Evolutionary conservation across 2,797 vertebrate genomes (phyloP), one percentile per base, ranked within the genome.

Genomic region (Limnodromus scolopaceus): DNA sequence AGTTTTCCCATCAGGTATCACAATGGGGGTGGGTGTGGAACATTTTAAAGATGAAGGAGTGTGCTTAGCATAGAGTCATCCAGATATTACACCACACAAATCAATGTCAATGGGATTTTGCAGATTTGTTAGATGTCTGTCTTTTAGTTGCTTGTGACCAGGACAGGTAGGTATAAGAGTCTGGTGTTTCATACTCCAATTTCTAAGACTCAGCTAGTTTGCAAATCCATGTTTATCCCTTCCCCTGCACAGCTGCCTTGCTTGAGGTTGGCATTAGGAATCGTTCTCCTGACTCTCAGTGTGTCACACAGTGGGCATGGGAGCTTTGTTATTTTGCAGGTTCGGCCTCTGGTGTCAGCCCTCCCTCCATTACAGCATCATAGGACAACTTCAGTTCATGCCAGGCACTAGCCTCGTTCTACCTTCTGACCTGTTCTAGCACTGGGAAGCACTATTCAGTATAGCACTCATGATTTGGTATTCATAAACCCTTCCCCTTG

Each of bases 361-460:
- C 51, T 92, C 20, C 23, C 68, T 61, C 64, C 0, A 0, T 58
- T 83, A 55, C 32, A 83, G 64, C 49, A 36, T 60, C 68, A 70
- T 5, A 80, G 53, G 45, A 77, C 64, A 95, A 64, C 53, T 39
- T 71, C 88, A 80, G 75, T 23, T 93, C 81, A 65, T 9, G 5
- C 51, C 64, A 68, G 53, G 38, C 82, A 71, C 61, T n/a, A 54
- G 71, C 45, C 41, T 87, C 27, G 2, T 57, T 72, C 77, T 76
- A 24, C 30, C 23, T 93, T 51, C 71, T 95, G 82, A 92, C 75
- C 69, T 78, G 22, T 87, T 94, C 60, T 39, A 95, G 95, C 81
- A 72, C 83, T 90, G 36, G 49, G 49, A 75, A 93, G 69, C 58
- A 39, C 80, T 41, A 61, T 74, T 84, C 70, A 92, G 17, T 54